These are phyloP conservation scores for Coluber constrictor DNA, from an alignment of 2,797 vertebrate genomes.

Conservation along the genomic window DNA sequence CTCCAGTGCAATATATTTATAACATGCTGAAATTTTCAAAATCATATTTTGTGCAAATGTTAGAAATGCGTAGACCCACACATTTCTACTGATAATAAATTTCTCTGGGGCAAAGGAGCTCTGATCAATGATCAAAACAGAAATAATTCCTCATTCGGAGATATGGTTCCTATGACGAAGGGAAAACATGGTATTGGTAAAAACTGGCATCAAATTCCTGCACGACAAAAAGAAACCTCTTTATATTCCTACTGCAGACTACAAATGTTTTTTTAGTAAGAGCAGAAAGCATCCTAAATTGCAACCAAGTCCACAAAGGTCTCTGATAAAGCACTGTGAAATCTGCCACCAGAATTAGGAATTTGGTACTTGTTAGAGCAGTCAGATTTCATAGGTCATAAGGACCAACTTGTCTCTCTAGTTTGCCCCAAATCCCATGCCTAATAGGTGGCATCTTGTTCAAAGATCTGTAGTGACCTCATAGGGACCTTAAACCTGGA, in stretches of 20 bases:
- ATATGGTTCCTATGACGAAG: background rate
- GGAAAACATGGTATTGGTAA: background rate
- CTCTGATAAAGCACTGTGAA: background rate
- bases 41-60: background rate
- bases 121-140: background rate
- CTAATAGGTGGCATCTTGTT: background rate
- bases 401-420: background rate
- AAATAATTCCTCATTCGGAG: background rate
- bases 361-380: background rate
- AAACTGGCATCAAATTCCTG: background rate
- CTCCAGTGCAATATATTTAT: background rate
- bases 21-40: rapidly evolving
- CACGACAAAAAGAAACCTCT: background rate
- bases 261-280: background rate
- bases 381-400: background rate
- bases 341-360: background rate
- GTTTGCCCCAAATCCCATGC: background rate
- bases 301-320: background rate
- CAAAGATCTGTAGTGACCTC: background rate
- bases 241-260: background rate
- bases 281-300: background rate
- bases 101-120: background rate
- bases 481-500: background rate
- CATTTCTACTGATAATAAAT: background rate
- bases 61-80: background rate